Conservation (phyloP, 1,140 invertebrate genomes). For the Procambarus virginalis region DNA sequence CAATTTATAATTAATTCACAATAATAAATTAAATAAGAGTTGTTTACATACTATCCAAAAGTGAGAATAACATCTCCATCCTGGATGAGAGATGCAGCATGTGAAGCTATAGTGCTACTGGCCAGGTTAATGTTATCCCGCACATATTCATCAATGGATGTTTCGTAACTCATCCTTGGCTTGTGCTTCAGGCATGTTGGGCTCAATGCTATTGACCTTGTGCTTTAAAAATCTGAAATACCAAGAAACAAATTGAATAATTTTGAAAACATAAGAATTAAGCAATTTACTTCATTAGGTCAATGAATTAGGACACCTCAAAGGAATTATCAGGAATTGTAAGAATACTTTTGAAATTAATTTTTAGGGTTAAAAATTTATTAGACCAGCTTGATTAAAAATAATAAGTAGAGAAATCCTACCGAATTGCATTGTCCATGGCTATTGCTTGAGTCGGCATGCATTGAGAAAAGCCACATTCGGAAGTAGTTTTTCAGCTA, state of each 20-base stretch:
- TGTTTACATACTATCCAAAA: conserved; percentile 55
- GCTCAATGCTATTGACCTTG: conserved; percentile 55
- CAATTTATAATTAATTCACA: background rate
- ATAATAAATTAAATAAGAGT: background rate
- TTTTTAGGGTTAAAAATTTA: no score
- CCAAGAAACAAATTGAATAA: background rate
- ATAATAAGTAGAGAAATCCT: background rate
- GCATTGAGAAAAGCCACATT: conserved; percentile 56
- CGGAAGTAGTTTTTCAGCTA: conserved; percentile 48
- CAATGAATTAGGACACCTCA: no score
- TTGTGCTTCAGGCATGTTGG: conserved; percentile 49
- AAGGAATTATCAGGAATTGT: no score
- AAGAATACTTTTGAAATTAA: no score
- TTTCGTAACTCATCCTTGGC: conserved; percentile 55
- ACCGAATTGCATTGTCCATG: conserved; percentile 64
- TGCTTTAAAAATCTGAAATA: conserved; percentile 50
- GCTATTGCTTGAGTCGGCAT: conserved; percentile 48
- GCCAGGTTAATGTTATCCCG: conserved; percentile 52
- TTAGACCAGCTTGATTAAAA: background rate
- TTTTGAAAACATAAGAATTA: background rate
- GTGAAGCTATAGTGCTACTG: conserved; percentile 45
- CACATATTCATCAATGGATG: conserved; percentile 46
- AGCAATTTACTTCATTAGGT: background rate
- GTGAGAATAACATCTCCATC: conserved; percentile 55
- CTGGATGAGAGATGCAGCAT: conserved; percentile 42